Base-by-base conservation (phyloP, 2,888 invertebrate genomes). In the Trichacis sp. region DNA sequence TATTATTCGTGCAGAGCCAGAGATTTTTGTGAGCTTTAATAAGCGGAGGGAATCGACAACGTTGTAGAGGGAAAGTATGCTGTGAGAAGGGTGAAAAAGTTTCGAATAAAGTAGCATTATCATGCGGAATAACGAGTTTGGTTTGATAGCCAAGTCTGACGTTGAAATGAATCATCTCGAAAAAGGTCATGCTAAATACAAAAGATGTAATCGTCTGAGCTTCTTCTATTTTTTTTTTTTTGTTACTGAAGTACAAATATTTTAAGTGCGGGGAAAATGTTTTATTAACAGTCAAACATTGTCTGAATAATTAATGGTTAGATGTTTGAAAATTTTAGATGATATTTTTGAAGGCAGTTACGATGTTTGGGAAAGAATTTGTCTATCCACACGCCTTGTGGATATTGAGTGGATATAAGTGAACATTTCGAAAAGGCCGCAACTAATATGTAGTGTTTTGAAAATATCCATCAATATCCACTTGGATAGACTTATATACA, bases 81-180 rank as follows among this genome's bases (percentile, higher is more conserved):
- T n/a, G 33, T n/a, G 9, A 33, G 9, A 33, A 33, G 11, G 8
- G 8, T 2, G 33, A 33, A 9, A 33, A 51, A 59, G 71, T 63
- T 77, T 78, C 76, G 75, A 78, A 78, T 78, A 76, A 78, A 76
- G 64, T 71, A 68, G 73, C 73, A 73, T 75, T 76, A 76, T 77
- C 74, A 74, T 72, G 54, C 48, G 20, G 65, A 64, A 73, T 74
- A 76, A 78, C 75, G 60, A 61, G 50, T 61, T 55, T 19, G 14
- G 42, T 42, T 40, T 29, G 45, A 61, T 46, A 52, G 29, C 57
- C 53, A 46, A 53, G 50, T 56, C 58, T 58, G 54, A 54, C 50
- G 49, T 42, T 38, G 53, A 54, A 45, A 63, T 58, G 57, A 63
- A 63, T 63, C 53, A 63, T 12, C 40, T 20, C n/a, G 17, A 15